phyloP scores from a whole-genome alignment of 1,140 invertebrate genomes.

The Cecropterus lyciades region DNA sequence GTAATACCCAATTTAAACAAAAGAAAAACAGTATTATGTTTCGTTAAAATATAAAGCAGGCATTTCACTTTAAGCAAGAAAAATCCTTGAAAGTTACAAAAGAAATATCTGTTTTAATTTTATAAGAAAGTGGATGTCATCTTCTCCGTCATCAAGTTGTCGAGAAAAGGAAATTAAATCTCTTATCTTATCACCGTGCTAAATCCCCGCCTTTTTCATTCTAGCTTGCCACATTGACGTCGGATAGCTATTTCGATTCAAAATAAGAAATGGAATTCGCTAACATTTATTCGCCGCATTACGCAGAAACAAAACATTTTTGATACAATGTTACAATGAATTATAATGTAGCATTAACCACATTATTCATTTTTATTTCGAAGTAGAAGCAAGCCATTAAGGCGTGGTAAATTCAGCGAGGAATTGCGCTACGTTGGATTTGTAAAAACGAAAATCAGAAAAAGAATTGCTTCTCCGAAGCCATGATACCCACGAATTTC shows the following conservation, averaged over 20 bases:
- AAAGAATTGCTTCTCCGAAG: conserved; percentile 43
- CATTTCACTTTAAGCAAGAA: conserved; percentile 32
- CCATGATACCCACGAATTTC: conserved; percentile 49
- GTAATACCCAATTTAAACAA: conserved; percentile 16
- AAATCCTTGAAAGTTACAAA: conserved; percentile 35
- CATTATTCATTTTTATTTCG: conserved; percentile 47
- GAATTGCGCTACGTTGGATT: conserved; percentile 46
- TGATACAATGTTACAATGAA: conserved; percentile 25
- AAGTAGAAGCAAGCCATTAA: conserved; percentile 47
- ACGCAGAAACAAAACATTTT: conserved; percentile 19
- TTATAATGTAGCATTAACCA: conserved; percentile 27
- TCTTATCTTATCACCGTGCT: conserved; percentile 64
- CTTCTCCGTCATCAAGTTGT: conserved; percentile 61
- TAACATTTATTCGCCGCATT: conserved; percentile 16
- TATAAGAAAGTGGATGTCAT: conserved; percentile 54
- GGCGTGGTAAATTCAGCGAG: conserved; percentile 48
- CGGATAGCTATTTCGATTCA: conserved; percentile 50
- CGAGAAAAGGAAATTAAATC: conserved; percentile 70
- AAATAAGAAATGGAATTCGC: conserved; percentile 26
- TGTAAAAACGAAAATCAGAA: conserved; percentile 43
- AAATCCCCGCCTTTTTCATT: conserved; percentile 59
- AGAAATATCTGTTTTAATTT: conserved; percentile 59
- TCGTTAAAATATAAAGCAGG: conserved; percentile 17
- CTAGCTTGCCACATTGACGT: conserved; percentile 47
- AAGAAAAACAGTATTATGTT: conserved; percentile 17